A percentile compares a stretch with the other conserved stretches of the same genome.
Conservation (phyloP, 2,888 invertebrate species). For the Tipula confusa region DNA sequence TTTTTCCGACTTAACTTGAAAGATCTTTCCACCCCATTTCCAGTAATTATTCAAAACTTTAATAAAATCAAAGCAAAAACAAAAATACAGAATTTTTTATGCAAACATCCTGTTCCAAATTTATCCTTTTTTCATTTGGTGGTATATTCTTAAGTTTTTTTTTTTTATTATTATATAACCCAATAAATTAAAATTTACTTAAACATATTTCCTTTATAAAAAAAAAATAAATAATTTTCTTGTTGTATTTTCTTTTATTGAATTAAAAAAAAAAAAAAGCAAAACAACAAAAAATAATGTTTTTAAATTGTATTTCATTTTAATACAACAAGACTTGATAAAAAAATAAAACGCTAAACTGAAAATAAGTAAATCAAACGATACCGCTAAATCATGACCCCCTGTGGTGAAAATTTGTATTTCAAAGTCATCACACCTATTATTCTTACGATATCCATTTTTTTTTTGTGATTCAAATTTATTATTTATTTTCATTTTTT, state of each 20-base stretch:
- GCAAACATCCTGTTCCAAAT: neutral
- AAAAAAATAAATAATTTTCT: neutral
- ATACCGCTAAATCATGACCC: conserved; percentile 27
- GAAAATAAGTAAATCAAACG: conserved; percentile 28
- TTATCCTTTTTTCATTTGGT: neutral
- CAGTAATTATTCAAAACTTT: neutral
- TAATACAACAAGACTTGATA: conserved; percentile 8
- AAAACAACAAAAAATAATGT: neutral
- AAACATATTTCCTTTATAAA: neutral
- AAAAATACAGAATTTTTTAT: neutral
- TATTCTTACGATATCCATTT: conserved; percentile 26
- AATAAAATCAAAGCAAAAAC: neutral
- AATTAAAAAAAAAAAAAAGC: neutral
- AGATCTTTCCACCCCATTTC: neutral
- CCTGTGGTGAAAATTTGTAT: conserved; percentile 32
- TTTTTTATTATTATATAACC: neutral
- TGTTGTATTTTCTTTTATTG: conserved; percentile 26
- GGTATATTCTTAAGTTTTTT: neutral
- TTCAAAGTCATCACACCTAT: conserved; percentile 32
- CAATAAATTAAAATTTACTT: neutral
- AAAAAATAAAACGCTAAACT: conserved; percentile 27
- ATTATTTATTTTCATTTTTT: neutral
- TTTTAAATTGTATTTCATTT: conserved; percentile 26
- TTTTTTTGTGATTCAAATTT: conserved; percentile 4
- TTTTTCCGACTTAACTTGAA: neutral